Evolutionary conservation across 2,113 vertebrate species (phyloP).

Genomic region (Stercorarius parasiticus): DNA sequence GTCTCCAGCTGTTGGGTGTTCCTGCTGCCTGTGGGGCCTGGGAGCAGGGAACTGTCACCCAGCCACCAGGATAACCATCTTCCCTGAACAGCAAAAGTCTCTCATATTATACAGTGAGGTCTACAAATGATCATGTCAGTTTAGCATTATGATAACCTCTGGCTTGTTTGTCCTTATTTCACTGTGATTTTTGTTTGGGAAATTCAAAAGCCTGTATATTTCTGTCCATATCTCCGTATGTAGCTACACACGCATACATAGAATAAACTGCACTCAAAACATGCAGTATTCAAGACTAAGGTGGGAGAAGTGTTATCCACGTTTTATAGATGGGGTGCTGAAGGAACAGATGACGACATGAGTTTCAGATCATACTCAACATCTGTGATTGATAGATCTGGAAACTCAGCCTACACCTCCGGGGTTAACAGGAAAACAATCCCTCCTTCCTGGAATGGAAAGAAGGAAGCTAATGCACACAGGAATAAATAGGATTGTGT

Average conservation of each 20-base stretch:
- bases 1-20: not conserved
- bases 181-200: not conserved
- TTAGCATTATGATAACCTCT: not conserved
- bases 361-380: not conserved
- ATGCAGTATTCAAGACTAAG: not conserved
- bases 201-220: not conserved
- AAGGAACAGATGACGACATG: not conserved
- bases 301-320: not conserved
- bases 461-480: not conserved
- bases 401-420: not conserved
- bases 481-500: not conserved
- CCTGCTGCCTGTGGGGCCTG: not conserved
- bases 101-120: not conserved
- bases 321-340: not conserved
- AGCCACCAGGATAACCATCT: not conserved
- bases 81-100: not conserved
- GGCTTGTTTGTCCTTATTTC: not conserved
- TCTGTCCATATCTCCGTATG: not conserved
- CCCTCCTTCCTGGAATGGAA: not conserved
- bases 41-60: not conserved
- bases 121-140: not conserved
- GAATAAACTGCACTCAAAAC: not conserved
- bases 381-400: not conserved
- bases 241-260: not conserved
- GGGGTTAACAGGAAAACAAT: not conserved